Conservation (phyloP, 2,797 vertebrate species). For the Eidolon dupreanum region DNA sequence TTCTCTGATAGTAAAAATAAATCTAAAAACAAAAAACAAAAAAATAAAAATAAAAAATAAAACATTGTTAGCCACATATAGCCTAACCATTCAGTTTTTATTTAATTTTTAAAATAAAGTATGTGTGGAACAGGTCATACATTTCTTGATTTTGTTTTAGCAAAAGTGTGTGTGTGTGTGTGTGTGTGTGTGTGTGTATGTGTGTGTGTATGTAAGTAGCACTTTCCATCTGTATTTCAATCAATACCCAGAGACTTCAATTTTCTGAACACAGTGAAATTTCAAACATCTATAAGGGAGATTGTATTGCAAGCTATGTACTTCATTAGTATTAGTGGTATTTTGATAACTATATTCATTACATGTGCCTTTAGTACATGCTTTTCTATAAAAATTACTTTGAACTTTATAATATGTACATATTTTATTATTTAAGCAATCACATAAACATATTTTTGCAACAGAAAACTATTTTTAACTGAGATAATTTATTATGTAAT, state of each 20-base stretch:
- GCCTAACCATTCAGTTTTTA: slow-evolving; percentile 16
- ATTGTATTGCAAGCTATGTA: not conserved
- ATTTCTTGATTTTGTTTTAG: slow-evolving; percentile 20
- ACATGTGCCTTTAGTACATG: not conserved
- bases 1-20: slow-evolving; percentile 51
- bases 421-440: slow-evolving; percentile 5
- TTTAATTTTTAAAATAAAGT: slow-evolving; percentile 26
- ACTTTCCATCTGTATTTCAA: not conserved
- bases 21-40: not conserved
- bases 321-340: not conserved
- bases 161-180: not conserved
- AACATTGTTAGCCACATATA: not conserved
- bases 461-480: not conserved
- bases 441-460: not conserved
- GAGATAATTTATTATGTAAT: not conserved
- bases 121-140: not conserved
- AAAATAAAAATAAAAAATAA: not conserved
- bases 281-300: not conserved
- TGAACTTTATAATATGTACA: not conserved
- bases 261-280: not conserved
- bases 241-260: not conserved
- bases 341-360: not conserved
- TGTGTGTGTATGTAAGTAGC: not conserved
- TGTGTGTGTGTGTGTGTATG: not conserved
- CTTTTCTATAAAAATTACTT: not conserved